Percentiles rank a stretch among this genome's conserved stretches.
These are phyloP conservation scores for Cotesia congregata DNA, from an alignment of 2,888 invertebrate genomes.

Conservation along the genomic window DNA sequence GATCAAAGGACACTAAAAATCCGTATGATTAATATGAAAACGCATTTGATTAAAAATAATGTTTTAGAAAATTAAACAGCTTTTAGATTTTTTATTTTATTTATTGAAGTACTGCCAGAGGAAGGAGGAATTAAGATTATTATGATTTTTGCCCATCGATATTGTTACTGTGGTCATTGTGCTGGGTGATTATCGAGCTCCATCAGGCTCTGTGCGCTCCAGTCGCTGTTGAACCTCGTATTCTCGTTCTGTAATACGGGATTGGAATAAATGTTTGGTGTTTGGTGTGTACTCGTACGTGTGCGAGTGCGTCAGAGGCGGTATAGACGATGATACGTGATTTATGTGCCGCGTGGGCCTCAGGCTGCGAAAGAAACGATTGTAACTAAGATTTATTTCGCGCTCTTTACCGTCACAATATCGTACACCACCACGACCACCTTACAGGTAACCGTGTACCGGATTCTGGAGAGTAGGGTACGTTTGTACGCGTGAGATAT, in stretches of 20 bases:
- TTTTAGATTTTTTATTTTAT: neutral
- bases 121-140: neutral
- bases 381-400: constrained; percentile 67
- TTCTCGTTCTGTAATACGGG: constrained; percentile 6
- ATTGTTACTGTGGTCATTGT: constrained; percentile 9
- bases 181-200: constrained; percentile 27
- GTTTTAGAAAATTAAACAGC: neutral
- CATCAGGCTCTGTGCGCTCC: constrained; percentile 15
- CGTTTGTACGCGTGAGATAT: constrained; percentile 42
- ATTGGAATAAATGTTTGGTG: constrained; percentile 22
- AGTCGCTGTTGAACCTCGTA: neutral
- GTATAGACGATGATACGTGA: constrained; percentile 60
- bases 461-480: neutral
- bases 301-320: constrained; percentile 21
- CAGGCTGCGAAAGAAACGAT: constrained; percentile 63
- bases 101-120: neutral
- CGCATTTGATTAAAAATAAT: neutral
- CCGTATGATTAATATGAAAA: neutral
- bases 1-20: neutral
- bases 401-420: constrained; percentile 67
- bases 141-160: constrained; percentile 5
- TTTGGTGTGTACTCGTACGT: neutral
- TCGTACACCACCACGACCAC: constrained; percentile 51
- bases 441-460: constrained; percentile 45
- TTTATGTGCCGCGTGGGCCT: constrained; percentile 63